Conservation (phyloP, 2,113 vertebrate species). For the Epinephelus lanceolatus region DNA sequence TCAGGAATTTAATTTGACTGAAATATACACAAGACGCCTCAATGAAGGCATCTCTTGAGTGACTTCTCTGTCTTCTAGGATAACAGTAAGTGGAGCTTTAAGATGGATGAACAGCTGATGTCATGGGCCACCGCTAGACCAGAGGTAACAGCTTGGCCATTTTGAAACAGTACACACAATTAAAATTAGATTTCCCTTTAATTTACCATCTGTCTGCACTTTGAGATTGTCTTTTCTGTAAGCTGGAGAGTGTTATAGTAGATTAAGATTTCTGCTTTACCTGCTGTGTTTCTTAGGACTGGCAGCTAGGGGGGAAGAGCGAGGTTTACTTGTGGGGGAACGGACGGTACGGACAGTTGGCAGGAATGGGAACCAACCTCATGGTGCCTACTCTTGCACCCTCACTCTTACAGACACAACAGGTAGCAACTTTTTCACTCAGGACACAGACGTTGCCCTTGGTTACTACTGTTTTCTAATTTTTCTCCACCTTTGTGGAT, state of each 20-base stretch:
- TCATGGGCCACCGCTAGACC: slow-evolving; percentile 86
- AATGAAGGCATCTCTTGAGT: neutral
- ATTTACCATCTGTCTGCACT: neutral
- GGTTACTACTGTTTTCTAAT: slow-evolving; percentile 6
- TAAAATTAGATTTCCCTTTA: neutral
- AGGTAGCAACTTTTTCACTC: slow-evolving; percentile 68
- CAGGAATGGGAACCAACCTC: slow-evolving; percentile 83
- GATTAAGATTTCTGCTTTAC: neutral
- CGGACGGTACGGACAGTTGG: slow-evolving; percentile 86
- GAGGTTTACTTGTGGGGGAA: slow-evolving; percentile 88
- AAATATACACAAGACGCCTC: neutral
- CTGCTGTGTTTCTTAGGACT: slow-evolving; percentile 78
- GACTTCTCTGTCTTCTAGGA: slow-evolving; percentile 77
- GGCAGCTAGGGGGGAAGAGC: slow-evolving; percentile 87
- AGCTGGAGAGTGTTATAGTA: neutral
- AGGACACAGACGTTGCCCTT: neutral
- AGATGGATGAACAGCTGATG: slow-evolving; percentile 90
- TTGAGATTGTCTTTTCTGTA: neutral
- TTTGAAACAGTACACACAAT: neutral
- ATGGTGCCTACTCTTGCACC: slow-evolving; percentile 82
- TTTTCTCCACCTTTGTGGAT: slow-evolving; percentile 9
- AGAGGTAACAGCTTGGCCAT: slow-evolving; percentile 75
- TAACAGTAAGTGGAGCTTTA: slow-evolving; percentile 88
- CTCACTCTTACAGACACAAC: slow-evolving; percentile 85
- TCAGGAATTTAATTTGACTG: neutral